Percentiles rank a stretch among this genome's conserved stretches.
Conservation (phyloP, 2,888 invertebrate species). For the Oligia fasciuncula region DNA sequence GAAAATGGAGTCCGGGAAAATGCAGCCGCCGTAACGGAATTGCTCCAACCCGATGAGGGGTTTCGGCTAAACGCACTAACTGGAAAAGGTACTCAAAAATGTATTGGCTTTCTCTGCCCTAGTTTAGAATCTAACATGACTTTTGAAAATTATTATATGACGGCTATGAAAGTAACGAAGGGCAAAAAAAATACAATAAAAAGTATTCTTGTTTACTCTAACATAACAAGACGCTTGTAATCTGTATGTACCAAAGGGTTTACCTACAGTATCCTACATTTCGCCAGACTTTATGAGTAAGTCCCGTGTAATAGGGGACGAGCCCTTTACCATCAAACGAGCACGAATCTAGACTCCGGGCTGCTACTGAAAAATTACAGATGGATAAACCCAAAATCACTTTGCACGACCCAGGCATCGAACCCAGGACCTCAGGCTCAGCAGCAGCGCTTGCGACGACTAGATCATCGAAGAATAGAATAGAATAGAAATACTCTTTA, state of each 20-base stretch:
- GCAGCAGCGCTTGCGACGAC: not conserved
- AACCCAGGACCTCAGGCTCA: not conserved
- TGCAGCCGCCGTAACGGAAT: conserved; percentile 12
- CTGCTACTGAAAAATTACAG: not conserved
- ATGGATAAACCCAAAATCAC: not conserved
- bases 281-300: not conserved
- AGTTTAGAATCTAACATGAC: not conserved
- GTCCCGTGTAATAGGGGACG: no score
- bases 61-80: conserved; percentile 3
- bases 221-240: not conserved
- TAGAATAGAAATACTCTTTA: no score
- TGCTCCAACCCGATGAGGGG: conserved; percentile 11
- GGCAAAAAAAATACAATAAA: no score
- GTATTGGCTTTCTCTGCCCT: not conserved
- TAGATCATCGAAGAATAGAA: not conserved
- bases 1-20: conserved; percentile 14
- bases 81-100: not conserved
- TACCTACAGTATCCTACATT: not conserved
- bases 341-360: no score
- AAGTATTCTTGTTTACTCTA: not conserved
- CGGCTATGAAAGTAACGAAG: not conserved
- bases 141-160: not conserved
- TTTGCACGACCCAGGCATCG: not conserved
- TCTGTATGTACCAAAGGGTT: not conserved
- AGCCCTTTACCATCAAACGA: no score